These are phyloP conservation scores for Syndactyla subalaris DNA, from an alignment of 2,797 vertebrate species.

Conservation along the genomic window DNA sequence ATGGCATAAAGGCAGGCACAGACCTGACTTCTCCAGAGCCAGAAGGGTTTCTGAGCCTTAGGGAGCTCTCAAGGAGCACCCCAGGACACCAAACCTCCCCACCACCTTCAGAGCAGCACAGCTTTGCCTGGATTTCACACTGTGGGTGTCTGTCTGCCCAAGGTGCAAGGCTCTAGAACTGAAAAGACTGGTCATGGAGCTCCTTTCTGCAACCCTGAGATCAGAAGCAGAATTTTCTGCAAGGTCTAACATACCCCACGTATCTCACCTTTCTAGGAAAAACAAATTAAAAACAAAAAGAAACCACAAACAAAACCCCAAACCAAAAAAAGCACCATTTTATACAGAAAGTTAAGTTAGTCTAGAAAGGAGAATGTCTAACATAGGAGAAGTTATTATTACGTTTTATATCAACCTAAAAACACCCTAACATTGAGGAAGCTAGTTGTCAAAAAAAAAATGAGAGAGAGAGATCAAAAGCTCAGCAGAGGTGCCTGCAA, in stretches of 20 bases:
- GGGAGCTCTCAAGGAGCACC: neutral
- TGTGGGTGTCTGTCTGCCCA: neutral
- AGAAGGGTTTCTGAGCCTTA: neutral
- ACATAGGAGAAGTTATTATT: fast-evolving
- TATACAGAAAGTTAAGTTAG: fast-evolving
- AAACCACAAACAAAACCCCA: neutral
- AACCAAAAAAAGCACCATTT: neutral
- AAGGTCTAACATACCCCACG: fast-evolving
- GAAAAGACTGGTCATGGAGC: neutral
- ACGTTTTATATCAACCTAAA: neutral
- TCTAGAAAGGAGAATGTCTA: neutral
- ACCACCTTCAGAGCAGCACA: neutral
- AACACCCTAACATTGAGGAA: neutral
- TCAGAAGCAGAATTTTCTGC: neutral
- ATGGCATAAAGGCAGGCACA: neutral
- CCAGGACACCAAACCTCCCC: neutral
- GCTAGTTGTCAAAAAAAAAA: neutral
- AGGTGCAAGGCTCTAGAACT: neutral
- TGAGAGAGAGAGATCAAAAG: neutral
- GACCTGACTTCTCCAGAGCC: neutral
- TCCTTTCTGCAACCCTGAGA: neutral
- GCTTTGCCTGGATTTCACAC: neutral
- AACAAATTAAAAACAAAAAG: neutral
- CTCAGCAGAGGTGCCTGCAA: neutral
- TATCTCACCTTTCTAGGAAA: neutral